Conservation (phyloP, 2,113 vertebrate genomes). For the Pelecanoides urinatrix region DNA sequence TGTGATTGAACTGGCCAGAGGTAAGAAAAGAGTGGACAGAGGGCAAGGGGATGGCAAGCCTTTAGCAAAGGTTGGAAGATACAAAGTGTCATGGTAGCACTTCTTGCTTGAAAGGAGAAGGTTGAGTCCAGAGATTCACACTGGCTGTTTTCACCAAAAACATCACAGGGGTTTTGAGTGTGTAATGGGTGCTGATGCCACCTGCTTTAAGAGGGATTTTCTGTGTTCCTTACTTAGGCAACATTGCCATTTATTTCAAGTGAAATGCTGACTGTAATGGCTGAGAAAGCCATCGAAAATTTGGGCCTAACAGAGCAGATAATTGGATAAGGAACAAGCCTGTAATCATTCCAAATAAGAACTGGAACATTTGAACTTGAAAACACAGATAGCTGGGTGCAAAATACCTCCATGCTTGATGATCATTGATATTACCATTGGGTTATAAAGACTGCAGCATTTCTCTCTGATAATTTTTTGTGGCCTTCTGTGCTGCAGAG, state of each 20-base stretch:
- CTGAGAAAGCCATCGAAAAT: neutral
- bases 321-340: slow-evolving; percentile 3
- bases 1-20: neutral
- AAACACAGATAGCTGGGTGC: neutral
- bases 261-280: neutral
- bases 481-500: neutral
- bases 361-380: neutral
- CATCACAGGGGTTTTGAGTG: neutral
- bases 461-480: neutral
- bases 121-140: neutral
- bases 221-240: neutral
- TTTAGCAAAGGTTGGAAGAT: neutral
- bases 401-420: neutral
- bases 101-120: neutral
- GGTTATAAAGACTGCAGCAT: neutral
- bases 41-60: neutral
- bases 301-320: slow-evolving; percentile 28
- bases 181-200: neutral
- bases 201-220: neutral
- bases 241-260: neutral
- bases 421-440: neutral
- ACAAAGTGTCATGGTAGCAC: neutral
- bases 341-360: slow-evolving; percentile 5
- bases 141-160: neutral
- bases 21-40: neutral